Base-by-base conservation (phyloP, 92 coral and sea anemone species). In the Ricordea florida region DNA sequence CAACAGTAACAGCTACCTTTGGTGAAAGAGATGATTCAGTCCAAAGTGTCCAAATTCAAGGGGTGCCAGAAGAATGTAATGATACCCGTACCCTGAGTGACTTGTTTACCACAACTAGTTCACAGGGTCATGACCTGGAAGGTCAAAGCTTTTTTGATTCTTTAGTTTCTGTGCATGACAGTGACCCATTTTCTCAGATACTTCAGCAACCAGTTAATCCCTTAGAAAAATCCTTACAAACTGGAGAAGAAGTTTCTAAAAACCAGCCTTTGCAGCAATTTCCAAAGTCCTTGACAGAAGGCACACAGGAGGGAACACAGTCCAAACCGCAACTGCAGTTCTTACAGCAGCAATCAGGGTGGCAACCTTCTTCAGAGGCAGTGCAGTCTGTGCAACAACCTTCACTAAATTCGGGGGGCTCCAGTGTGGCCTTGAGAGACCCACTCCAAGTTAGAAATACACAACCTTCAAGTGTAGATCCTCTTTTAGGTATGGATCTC, bases 121-220 rank as follows among this genome's bases (percentile, higher is more conserved):
- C 20, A 13, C 31, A 57, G 18, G 60, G 80, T 48, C 67, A 52
- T 45, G 83, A 69, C 23, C 22, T 13, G 14, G 91, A 83, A 50
- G 98, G 92, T 17, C 94, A 94, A 36, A 88, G 68, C 35, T 94
- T 94, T 73, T 94, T 94, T 82, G 98, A 94, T 35, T 81, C 97
- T 13, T 60, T 94, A 10, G 63, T 80, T 55, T 72, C 61, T 20
- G 67, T 86, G 26, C 34, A 62, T 4, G 58, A 45, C 37, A 58
- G 31, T 27, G 82, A 64, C 35, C 57, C 89, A 16, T 88, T 78
- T 82, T 59, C 85, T 35, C 66, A 66, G 35, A 57, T 62, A 23
- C 3, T 24, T 23, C 48, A 53, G 26, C 81, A 68, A 41, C 73
- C 50, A 6, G 23, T 45, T 25, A 76, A 44, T 4, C 13, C 47